Evolutionary conservation across 2,113 vertebrate species (phyloP).

Genomic region (Lepisosteus osseus): DNA sequence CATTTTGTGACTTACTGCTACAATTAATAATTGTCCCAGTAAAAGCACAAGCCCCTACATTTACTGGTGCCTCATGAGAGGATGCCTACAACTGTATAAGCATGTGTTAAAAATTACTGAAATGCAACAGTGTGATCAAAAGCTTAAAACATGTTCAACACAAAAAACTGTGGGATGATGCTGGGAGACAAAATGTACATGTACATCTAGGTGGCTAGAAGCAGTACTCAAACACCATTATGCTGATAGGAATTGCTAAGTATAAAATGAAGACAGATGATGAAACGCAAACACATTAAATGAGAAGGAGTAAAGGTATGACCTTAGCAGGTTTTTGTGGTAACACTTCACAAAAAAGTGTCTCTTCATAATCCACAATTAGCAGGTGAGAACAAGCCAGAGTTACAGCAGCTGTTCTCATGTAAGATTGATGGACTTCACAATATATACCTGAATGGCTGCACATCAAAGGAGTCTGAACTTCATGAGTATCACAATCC

Average conservation of each 20-base stretch:
- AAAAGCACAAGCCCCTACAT: too few species aligned
- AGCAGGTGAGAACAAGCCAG: neutral
- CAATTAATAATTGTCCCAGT: too few species aligned
- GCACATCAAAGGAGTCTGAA: too few species aligned
- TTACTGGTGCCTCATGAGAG: too few species aligned
- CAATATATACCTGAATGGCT: too few species aligned
- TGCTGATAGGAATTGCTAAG: slow-evolving; percentile 43
- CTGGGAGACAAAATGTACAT: slow-evolving; percentile 47
- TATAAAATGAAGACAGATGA: slow-evolving; percentile 1
- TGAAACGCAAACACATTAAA: slow-evolving; percentile 22
- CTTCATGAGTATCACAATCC: too few species aligned
- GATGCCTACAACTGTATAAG: too few species aligned
- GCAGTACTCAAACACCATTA: slow-evolving; percentile 59
- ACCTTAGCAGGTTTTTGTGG: slow-evolving; percentile 9
- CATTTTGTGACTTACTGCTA: too few species aligned
- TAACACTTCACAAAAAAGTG: slow-evolving; percentile 14
- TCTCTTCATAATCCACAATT: slow-evolving; percentile 1
- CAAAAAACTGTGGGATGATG: too few species aligned
- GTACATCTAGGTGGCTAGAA: slow-evolving; percentile 47
- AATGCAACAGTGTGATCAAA: too few species aligned
- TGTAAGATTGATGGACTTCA: neutral
- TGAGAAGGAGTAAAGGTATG: slow-evolving; percentile 11
- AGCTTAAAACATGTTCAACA: too few species aligned
- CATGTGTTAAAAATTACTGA: too few species aligned
- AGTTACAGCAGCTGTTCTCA: neutral